Evolutionary conservation across 2,113 vertebrate genomes (phyloP).

Genomic region (Oreocharis arfaki): DNA sequence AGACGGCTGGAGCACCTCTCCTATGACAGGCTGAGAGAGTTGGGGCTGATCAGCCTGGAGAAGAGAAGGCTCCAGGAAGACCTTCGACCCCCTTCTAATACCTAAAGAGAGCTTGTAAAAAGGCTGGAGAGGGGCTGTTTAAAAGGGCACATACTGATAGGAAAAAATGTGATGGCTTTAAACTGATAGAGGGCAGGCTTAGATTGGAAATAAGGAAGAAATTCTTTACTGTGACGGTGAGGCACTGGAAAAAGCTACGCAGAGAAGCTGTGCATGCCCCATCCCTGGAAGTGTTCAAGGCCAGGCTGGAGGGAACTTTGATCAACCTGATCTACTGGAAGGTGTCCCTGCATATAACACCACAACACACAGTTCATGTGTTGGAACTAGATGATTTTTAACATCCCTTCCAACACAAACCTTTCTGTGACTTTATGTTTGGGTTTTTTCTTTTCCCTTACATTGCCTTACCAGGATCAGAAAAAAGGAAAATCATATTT

Average conservation of each 20-base stretch:
- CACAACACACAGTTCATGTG: no score
- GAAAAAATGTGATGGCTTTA: not conserved
- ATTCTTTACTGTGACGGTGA: not conserved
- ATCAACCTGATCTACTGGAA: not conserved
- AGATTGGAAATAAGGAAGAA: not conserved
- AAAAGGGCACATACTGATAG: accelerated
- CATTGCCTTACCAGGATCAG: not conserved
- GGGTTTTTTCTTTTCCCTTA: not conserved
- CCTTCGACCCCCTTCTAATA: not conserved
- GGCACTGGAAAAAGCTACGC: not conserved
- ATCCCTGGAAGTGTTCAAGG: not conserved
- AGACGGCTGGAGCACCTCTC: not conserved
- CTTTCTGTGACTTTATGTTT: not conserved
- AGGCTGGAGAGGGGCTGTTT: not conserved
- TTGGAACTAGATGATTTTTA: not conserved
- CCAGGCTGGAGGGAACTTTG: not conserved
- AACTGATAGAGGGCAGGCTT: not conserved
- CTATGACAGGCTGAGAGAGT: not conserved
- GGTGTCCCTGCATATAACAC: not conserved
- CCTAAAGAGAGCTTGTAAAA: not conserved
- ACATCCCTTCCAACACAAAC: not conserved
- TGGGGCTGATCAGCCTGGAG: not conserved
- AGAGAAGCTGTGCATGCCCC: no score
- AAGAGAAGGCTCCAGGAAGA: not conserved
- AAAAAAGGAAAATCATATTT: not conserved